Conservation (phyloP, 2,888 invertebrate species). For the Heteromurus nitidus region DNA sequence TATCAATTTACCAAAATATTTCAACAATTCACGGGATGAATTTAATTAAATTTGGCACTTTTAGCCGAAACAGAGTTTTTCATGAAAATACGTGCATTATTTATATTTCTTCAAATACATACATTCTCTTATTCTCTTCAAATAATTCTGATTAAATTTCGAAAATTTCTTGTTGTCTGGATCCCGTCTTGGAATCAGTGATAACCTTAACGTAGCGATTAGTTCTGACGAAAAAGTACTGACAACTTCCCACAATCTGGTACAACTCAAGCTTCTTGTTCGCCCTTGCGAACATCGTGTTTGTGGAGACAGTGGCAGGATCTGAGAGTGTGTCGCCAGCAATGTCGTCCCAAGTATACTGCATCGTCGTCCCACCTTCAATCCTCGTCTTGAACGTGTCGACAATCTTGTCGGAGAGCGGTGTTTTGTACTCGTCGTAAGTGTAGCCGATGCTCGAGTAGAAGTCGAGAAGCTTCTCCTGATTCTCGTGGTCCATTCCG, state of each 20-base stretch:
- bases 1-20: constrained; percentile 71
- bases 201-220: constrained; percentile 49
- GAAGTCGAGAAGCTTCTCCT: constrained; percentile 54
- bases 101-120: not conserved
- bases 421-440: constrained; percentile 13
- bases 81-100: constrained; percentile 4
- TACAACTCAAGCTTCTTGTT: constrained; percentile 48
- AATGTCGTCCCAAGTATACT: constrained; percentile 51
- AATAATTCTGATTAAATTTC: constrained; percentile 42
- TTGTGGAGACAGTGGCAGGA: constrained; percentile 26
- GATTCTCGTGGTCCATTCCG: constrained; percentile 3
- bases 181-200: constrained; percentile 14
- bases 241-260: constrained; percentile 62
- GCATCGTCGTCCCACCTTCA: constrained; percentile 10
- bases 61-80: too few relatives aligned
- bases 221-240: constrained; percentile 31
- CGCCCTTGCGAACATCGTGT: constrained; percentile 8
- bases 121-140: not conserved
- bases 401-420: constrained; percentile 14
- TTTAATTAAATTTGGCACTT: not conserved
- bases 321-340: not conserved
- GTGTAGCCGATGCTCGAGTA: constrained; percentile 64
- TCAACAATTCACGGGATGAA: constrained; percentile 56
- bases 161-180: constrained; percentile 28
- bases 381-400: constrained; percentile 9